phyloP scores from a whole-genome alignment of 2,797 vertebrate species.

The Anniella stebbinsi region DNA sequence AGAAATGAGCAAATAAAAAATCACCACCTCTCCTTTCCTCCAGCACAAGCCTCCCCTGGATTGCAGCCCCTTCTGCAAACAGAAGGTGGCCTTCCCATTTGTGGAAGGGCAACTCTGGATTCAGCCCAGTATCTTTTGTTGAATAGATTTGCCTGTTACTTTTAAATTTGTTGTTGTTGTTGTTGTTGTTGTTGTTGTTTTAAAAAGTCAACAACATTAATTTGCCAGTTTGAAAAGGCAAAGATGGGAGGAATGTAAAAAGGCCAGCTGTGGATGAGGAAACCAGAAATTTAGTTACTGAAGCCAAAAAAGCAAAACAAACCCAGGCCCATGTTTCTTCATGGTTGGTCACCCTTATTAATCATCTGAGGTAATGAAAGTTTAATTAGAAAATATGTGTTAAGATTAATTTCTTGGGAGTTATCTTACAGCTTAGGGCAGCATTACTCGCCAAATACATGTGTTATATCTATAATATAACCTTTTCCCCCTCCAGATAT shows the following conservation, averaged over 20 bases:
- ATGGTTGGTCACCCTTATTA: not conserved
- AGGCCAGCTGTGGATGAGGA: constrained; percentile 11
- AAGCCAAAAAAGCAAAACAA: not conserved
- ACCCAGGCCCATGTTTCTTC: not conserved
- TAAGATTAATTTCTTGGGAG: constrained; percentile 4
- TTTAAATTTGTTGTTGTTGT: not conserved
- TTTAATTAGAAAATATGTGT: not conserved
- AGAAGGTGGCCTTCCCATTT: too few species aligned
- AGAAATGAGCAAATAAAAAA: not conserved
- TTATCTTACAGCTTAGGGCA: constrained; percentile 13
- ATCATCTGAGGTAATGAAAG: constrained; percentile 32
- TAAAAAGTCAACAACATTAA: too few species aligned
- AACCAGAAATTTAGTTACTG: not conserved
- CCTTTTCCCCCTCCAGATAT: constrained; percentile 86
- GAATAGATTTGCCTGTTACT: not conserved
- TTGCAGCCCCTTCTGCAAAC: not conserved
- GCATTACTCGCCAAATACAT: constrained; percentile 41
- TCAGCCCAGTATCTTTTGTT: not conserved
- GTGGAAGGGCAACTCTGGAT: not conserved
- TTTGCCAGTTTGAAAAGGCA: not conserved
- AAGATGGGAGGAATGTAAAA: constrained; percentile 12
- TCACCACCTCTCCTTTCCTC: not conserved
- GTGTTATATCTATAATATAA: constrained; percentile 25
- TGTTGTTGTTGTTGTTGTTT: too few species aligned
- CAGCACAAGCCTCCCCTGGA: not conserved